Conservation (phyloP, 2,797 vertebrate genomes). For the Stomatorhinus walkeri region DNA sequence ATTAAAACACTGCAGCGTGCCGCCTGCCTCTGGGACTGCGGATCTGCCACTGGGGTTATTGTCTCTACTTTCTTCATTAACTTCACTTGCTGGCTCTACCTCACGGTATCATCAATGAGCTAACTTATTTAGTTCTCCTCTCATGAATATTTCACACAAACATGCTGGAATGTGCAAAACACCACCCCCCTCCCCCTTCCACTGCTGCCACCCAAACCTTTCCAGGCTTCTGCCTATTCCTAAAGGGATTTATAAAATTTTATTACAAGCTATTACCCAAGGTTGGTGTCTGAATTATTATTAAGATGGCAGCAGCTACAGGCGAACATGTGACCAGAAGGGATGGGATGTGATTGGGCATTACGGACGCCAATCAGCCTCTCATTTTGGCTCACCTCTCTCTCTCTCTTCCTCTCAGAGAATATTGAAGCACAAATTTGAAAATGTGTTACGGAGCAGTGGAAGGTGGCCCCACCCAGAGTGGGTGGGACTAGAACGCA, state of each 20-base stretch:
- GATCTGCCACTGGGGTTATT: constrained; percentile 20
- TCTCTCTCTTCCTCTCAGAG: background rate
- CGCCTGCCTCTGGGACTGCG: constrained; percentile 20
- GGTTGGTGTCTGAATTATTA: constrained; percentile 12
- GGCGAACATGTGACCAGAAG: background rate
- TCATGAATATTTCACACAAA: constrained; percentile 22
- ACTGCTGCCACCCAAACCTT: background rate
- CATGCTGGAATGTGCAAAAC: background rate
- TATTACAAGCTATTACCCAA: background rate
- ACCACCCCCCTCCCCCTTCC: background rate
- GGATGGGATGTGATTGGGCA: background rate
- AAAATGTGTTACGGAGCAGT: background rate
- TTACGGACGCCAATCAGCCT: background rate
- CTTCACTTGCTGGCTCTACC: constrained; percentile 23
- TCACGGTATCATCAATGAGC: constrained; percentile 20
- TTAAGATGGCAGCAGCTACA: background rate
- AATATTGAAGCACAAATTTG: background rate
- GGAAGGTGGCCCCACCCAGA: background rate
- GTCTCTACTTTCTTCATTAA: constrained; percentile 33
- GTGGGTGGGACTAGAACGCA: background rate
- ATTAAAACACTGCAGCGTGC: background rate
- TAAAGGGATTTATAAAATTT: background rate
- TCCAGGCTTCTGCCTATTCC: background rate
- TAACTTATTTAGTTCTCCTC: constrained; percentile 7
- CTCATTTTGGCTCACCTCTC: background rate